Conservation (phyloP, 1,140 invertebrate species). For the Macrobrachium nipponense region DNA sequence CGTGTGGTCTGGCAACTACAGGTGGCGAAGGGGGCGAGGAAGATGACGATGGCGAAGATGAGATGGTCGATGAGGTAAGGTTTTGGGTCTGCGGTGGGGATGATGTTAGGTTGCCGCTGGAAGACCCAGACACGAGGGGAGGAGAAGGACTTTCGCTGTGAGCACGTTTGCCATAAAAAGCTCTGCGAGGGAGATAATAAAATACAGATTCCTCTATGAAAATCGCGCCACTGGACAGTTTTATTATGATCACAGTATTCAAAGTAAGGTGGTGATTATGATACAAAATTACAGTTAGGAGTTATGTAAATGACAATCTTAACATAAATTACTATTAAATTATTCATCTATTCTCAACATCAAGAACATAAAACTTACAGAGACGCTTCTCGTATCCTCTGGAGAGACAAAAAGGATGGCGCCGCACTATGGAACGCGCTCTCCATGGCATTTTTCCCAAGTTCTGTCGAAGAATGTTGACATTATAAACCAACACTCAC, state of each 20-base stretch:
- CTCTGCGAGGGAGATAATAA: slow-evolving; percentile 13
- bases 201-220: not conserved
- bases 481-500: too few species aligned
- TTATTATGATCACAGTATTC: not conserved
- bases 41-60: slow-evolving; percentile 58
- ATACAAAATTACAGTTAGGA: too few species aligned
- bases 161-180: slow-evolving; percentile 47
- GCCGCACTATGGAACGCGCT: slow-evolving; percentile 30
- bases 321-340: too few species aligned
- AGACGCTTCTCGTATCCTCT: slow-evolving; percentile 47
- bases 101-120: slow-evolving; percentile 9
- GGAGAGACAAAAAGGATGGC: slow-evolving; percentile 38
- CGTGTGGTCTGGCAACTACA: slow-evolving; percentile 20
- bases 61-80: slow-evolving; percentile 57
- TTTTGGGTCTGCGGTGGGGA: slow-evolving; percentile 52
- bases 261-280: too few species aligned
- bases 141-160: slow-evolving; percentile 58
- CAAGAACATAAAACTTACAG: slow-evolving; percentile 24
- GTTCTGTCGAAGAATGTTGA: not conserved
- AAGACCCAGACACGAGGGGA: slow-evolving; percentile 33
- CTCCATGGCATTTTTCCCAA: slow-evolving; percentile 35
- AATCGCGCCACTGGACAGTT: not conserved
- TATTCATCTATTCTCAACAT: not conserved
- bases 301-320: too few species aligned
- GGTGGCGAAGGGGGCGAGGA: slow-evolving; percentile 55